Conservation (phyloP, 2,797 vertebrate genomes). For the Podargus strigoides region DNA sequence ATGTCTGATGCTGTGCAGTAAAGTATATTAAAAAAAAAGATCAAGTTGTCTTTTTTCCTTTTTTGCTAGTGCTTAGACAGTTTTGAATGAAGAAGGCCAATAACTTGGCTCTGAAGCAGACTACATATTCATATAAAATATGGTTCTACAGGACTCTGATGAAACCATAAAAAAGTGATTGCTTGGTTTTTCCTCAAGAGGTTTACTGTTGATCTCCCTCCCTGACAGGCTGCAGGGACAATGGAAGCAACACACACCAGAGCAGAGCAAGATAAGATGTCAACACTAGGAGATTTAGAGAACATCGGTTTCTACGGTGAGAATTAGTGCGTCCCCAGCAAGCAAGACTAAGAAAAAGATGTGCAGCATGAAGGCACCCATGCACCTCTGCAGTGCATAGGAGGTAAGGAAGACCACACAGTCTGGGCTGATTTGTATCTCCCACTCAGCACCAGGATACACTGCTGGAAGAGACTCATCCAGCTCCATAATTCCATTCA, state of each 20-base stretch:
- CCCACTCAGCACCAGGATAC: rapidly evolving
- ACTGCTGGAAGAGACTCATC: neutral
- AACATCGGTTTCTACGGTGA: neutral
- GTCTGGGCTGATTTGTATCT: neutral
- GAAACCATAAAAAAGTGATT: neutral
- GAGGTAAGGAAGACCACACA: neutral
- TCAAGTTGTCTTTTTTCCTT: rapidly evolving
- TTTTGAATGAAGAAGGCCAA: neutral
- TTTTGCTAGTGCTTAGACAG: neutral
- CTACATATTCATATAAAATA: neutral
- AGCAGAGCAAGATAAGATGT: neutral
- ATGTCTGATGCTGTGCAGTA: neutral
- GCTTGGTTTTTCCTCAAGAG: neutral
- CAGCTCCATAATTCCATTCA: neutral
- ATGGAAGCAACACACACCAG: neutral
- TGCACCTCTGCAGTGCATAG: neutral
- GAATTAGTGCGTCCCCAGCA: neutral
- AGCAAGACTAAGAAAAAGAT: neutral
- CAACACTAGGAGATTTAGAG: neutral
- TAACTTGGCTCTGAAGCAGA: neutral
- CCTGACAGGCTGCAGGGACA: neutral
- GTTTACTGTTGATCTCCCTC: neutral
- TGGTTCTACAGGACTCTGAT: neutral
- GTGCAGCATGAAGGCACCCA: neutral
- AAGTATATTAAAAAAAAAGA: neutral